Base-by-base conservation (phyloP, 2,797 vertebrate species). In the Catostomus latipinnis region DNA sequence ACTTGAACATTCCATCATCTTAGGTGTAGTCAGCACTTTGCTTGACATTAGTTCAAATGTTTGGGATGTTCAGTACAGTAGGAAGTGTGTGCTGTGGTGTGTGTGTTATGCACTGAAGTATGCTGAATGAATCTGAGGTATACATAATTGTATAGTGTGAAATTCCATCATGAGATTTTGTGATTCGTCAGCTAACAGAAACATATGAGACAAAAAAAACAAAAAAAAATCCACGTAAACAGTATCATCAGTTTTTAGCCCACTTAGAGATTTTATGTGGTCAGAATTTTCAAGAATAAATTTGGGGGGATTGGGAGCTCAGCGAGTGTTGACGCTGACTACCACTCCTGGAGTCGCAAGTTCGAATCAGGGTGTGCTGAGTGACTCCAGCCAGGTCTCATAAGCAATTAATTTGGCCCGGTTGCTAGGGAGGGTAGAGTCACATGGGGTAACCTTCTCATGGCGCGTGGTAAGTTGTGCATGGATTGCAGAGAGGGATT, bases 231-330 rank as follows among this genome's bases (percentile, higher is more conserved):
- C 1, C 65, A 50, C 46, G 9, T 18, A 9, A 66, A 66, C 46
- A 67, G 49, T 67, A 67, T 67, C 6, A 67, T 46, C 14, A 18
- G 13, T 56, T 16, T 60, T 71, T 62, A 72, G 50, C 50, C 22
- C 8, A 50, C 53, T 22, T 22, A 22, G 22, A 22, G 58, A 56
- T 60, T 61, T 56, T 0, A 45, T 70, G 65, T 77, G 75, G 79
- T 80, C 81, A 61, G 49, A 80, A 60, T 80, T 34, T 72, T 82
- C 61, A 74, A 76, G 72, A 74, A 34, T 34, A 34, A 34, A 34
- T 3, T 34, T 34, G 34, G 34, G 34, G 2, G 3, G 34, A 2
- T 34, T 34, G 2, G 34, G 34, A 34, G 34, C 34, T 34, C 34
- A 34, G 34, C 34, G 34, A 34, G 4, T 34, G 4, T 34, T 22